Evolutionary conservation across 1,140 invertebrate genomes (phyloP), one percentile per base, ranked within the genome.

Genomic region (Cotesia chilonis): DNA sequence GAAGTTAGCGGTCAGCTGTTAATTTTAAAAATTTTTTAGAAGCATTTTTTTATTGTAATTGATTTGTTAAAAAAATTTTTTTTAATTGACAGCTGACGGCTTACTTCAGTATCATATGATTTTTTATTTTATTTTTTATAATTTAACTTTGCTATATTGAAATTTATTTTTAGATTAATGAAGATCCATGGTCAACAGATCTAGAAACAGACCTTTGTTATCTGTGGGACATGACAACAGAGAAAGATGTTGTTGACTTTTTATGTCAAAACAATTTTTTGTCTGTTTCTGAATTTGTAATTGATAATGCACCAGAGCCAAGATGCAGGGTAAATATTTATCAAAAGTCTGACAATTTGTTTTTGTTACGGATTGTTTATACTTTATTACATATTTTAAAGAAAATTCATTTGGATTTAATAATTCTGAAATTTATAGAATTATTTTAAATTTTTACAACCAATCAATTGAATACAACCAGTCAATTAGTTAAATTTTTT

Each of bases 221-320:
- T 20, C 78, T 95, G 1, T 95, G 93, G 93, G 92, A 95, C 75
- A 93, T 94, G 91, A 92, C 92, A 7, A 82, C 90, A 0, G 90
- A 94, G 72, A 88, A 89, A 77, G 93, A 93, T 78, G 89, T 94
- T 3, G 90, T 91, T 2, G 73, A 88, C n/a, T 91, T 91, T 79
- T 84, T 94, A 3, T 80, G 92, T 65, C 86, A 91, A 76, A 88
- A 92, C 73, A 87, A 92, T 66, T 89, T 90, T 74, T 83, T 92
- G 7, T 88, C 90, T 60, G 81, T 94, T 17, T 85, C 87, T 55
- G 79, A 85, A 61, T 79, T 85, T 17, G 78, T 87, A 76, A 74
- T 88, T 73, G 80, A 88, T 80, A 78, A 83, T 73, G 81, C 86
- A 60, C 79, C 89, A 74, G 79, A 90, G 76, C 77, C 88, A 78